Conservation (phyloP, 2,888 invertebrate species). For the Omphaloscelis lunosa region DNA sequence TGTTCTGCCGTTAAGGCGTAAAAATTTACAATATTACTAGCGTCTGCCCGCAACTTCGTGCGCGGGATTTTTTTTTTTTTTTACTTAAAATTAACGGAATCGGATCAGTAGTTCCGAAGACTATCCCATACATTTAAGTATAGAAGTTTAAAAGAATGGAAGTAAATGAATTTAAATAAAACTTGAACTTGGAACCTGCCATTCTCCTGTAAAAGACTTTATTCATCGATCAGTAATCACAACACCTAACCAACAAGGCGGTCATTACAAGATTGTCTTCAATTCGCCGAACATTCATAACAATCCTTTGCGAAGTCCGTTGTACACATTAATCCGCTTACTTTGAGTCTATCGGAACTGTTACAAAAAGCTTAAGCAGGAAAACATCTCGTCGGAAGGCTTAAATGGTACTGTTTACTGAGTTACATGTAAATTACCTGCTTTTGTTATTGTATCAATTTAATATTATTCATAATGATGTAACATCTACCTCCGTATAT, state of each 20-base stretch:
- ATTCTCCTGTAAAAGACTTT: background rate
- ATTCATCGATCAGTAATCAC: background rate
- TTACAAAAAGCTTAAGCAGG: constrained; percentile 37
- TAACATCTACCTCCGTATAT: background rate
- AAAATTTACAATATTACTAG: too few relatives aligned
- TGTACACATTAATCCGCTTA: constrained; percentile 43
- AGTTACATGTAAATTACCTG: background rate
- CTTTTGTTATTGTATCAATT: background rate
- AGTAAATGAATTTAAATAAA: background rate
- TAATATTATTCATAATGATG: background rate
- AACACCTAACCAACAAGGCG: constrained; percentile 1
- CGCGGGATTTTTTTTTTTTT: too few relatives aligned
- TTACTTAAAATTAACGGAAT: too few relatives aligned
- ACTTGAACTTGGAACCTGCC: background rate
- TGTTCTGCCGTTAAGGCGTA: background rate
- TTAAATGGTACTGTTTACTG: constrained; percentile 19
- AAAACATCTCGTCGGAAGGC: constrained; percentile 6
- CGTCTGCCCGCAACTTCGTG: too few relatives aligned
- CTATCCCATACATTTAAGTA: background rate
- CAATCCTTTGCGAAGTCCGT: constrained; percentile 38
- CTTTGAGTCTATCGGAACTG: constrained; percentile 41
- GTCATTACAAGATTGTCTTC: constrained; percentile 16
- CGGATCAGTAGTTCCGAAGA: background rate
- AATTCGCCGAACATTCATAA: constrained; percentile 26
- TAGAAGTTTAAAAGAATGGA: background rate